Percentiles rank a stretch among this genome's conserved stretches.
Evolutionary conservation across 1,140 invertebrate genomes (phyloP).

Genomic region (Drosophila orosa): DNA sequence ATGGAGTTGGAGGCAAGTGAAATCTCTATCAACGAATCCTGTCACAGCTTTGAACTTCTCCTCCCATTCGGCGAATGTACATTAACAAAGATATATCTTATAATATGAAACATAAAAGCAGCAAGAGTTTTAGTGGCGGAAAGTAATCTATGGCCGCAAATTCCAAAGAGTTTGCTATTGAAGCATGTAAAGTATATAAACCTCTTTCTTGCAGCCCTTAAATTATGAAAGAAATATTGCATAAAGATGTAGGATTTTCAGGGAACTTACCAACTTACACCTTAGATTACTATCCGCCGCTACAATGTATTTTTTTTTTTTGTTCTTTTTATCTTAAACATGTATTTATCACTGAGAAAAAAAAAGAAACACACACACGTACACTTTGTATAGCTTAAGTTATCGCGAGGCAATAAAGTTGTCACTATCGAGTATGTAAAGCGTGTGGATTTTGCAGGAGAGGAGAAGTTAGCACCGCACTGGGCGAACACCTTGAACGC

Average conservation of each 20-base stretch:
- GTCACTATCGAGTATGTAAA: slow-evolving; percentile 4
- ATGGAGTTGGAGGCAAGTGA: slow-evolving; percentile 1
- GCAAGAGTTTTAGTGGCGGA: slow-evolving; percentile 1
- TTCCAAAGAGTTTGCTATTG: not conserved
- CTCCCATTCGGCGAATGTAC: slow-evolving; percentile 21
- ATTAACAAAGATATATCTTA: slow-evolving; percentile 20
- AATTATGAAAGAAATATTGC: not conserved
- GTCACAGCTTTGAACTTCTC: not conserved
- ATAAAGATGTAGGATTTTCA: not conserved
- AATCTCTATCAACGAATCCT: not conserved
- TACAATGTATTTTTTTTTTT: not conserved
- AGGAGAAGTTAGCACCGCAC: slow-evolving; percentile 36
- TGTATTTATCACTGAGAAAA: slow-evolving; percentile 14
- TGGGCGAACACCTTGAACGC: slow-evolving; percentile 36
- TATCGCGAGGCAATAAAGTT: slow-evolving; percentile 45
- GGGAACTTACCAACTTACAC: not conserved
- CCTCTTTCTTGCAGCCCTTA: not conserved
- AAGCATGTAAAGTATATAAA: too few species aligned
- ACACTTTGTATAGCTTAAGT: slow-evolving; percentile 72
- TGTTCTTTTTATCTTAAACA: not conserved
- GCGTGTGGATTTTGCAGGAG: not conserved
- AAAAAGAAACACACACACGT: slow-evolving; percentile 22
- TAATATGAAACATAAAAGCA: not conserved
- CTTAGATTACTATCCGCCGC: not conserved
- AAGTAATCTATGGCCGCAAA: not conserved